Base-by-base conservation (phyloP, 2,888 invertebrate genomes). In the Hemithea aestivaria region DNA sequence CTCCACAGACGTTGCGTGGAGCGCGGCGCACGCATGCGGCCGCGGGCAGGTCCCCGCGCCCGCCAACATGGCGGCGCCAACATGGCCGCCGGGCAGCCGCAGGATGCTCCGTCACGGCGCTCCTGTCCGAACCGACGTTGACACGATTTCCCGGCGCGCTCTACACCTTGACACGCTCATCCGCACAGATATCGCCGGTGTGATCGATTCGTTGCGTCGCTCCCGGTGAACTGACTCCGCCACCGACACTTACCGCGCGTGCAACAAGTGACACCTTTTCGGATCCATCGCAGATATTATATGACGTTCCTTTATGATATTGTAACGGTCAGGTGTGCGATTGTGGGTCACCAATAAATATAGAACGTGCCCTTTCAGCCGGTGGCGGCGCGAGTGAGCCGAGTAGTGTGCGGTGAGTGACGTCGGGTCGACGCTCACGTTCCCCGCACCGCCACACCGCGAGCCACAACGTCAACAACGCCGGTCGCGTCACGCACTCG, bases 61-160 rank as follows among this genome's bases (percentile, higher is more conserved):
- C 68, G 70, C 79, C 79, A 88, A 88, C 80, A 88, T 88, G 89
- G 87, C 88, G 82, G 79, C 72, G 73, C 70, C 80, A 84, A 87
- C 79, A 87, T 88, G 87, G 87, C 88, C 78, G 85, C 82, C 85
- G 78, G 80, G 81, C 81, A 80, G 83, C 75, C 81, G 79, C 82
- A 78, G 81, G 81, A 81, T 84, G 83, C 77, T 79, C 73, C 73
- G 74, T 73, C 71, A 70, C 77, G 72, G 67, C 66, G 72, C 77
- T 76, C 71, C 75, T 74, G 73, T 71, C 73, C 76, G 73, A 75
- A 74, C 72, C 79, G 68, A 70, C 75, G 72, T 72, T 73, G 77
- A 74, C 73, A 78, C 78, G 62, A 71, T 73, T 68, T 69, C 58
- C 69, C 71, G 66, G 62, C 68, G 70, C 72, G 70, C 65, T 69